Percentiles rank a stretch among this genome's conserved stretches.
Evolutionary conservation across 2,113 vertebrate species (phyloP).

Genomic region (Gulo gulo): DNA sequence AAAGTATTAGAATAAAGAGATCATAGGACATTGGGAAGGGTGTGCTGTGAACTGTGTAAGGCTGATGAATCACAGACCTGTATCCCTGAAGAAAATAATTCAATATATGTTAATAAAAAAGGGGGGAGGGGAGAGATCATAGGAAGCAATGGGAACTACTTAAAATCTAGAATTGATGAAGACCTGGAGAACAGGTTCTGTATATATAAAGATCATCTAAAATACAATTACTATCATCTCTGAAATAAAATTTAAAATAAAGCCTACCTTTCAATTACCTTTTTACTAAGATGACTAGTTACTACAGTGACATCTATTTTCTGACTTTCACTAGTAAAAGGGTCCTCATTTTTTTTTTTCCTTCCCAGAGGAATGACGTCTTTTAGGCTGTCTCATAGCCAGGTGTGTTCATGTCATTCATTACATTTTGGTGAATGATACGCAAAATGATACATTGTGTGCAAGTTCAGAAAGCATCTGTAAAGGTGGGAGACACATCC

Average conservation of each 20-base stretch:
- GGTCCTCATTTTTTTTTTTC: neutral
- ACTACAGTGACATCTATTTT: neutral
- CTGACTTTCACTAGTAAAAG: neutral
- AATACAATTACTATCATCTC: neutral
- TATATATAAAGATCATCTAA: neutral
- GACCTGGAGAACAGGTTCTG: neutral
- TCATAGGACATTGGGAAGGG: neutral
- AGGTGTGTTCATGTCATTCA: neutral
- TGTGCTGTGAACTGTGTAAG: too few relatives aligned
- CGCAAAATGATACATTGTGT: neutral
- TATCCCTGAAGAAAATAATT: too few relatives aligned
- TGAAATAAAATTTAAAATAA: neutral
- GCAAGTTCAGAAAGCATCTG: neutral
- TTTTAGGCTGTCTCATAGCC: neutral
- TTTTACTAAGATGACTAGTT: neutral
- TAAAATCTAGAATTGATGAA: neutral
- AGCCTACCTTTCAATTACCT: neutral
- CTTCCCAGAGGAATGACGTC: neutral
- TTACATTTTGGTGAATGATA: neutral
- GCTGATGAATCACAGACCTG: too few relatives aligned
- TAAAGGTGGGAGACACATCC: neutral
- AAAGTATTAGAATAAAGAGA: neutral
- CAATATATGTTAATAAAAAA: too few relatives aligned
- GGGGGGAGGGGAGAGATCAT: neutral
- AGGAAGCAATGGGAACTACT: neutral